Conservation (phyloP, 2,797 vertebrate species). For the Coregonus sp. region DNA sequence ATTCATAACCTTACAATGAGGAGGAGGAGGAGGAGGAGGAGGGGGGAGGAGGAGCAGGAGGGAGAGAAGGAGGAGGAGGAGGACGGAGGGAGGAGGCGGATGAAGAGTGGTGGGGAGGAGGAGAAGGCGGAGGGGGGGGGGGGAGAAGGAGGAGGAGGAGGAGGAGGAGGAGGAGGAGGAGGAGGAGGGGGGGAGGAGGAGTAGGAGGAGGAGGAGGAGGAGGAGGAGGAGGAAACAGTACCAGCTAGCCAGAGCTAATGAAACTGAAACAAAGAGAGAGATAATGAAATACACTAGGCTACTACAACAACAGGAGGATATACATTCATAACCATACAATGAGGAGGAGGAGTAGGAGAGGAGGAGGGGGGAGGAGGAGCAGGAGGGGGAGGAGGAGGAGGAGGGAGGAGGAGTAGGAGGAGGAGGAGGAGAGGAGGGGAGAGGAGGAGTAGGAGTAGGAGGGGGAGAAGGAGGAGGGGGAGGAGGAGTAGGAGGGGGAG, state of each 20-base stretch:
- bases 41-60: not conserved
- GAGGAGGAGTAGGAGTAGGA: conserved; percentile 21
- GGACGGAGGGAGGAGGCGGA: not conserved
- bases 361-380: not conserved
- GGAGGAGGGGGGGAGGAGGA: not conserved
- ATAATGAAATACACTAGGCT: not conserved
- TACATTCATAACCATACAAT: not conserved
- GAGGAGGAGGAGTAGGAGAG: not conserved
- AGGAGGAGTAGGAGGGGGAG: not conserved
- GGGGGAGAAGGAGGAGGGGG: not conserved
- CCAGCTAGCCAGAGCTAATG: not conserved
- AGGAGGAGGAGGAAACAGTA: not conserved
- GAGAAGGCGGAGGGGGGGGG: conserved; percentile 21
- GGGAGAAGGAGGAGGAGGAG: not conserved
- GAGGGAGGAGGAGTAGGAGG: not conserved
- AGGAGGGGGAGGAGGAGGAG: not conserved
- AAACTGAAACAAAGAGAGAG: not conserved
- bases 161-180: not conserved
- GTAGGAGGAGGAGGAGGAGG: not conserved
- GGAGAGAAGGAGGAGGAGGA: not conserved
- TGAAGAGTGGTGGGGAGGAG: not conserved
- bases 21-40: not conserved
- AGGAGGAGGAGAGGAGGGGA: not conserved
- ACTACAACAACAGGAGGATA: not conserved
- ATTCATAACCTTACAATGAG: not conserved